A percentile compares a stretch with the other conserved stretches of the same genome.
Conservation (phyloP, 53 echinoderm and acorn worm genomes). For the Patiria pectinifera region DNA sequence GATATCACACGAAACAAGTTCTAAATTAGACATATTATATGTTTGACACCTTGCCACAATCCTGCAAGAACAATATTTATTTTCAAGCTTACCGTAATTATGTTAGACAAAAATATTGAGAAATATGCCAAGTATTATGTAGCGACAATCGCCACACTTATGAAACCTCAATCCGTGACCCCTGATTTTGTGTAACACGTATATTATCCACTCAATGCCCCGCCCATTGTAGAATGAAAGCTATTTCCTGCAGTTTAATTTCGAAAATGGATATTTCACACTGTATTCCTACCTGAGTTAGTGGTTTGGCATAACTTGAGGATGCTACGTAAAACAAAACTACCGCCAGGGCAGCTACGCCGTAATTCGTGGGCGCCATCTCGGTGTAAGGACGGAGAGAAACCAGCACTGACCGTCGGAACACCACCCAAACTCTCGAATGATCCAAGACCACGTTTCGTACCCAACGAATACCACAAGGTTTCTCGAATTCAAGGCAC, state of each 20-base stretch:
- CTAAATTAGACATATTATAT: no score
- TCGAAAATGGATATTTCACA: neutral
- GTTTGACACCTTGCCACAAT: no score
- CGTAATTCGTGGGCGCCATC: neutral
- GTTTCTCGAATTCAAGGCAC: conserved; percentile 27
- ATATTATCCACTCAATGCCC: neutral
- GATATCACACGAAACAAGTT: no score
- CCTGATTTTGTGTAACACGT: neutral
- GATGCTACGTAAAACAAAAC: neutral
- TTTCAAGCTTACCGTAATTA: no score
- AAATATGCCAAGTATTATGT: neutral
- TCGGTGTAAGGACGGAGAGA: conserved; percentile 10
- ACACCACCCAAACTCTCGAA: neutral
- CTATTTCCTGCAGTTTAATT: neutral
- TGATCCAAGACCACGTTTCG: neutral
- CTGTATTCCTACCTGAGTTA: conserved; percentile 25
- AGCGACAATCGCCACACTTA: neutral
- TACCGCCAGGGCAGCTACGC: conserved; percentile 33
- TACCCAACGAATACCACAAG: neutral
- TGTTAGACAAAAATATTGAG: no score
- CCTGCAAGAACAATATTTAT: no score
- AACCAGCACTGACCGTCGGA: conserved; percentile 33
- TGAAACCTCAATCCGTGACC: neutral
- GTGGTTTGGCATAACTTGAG: conserved; percentile 33
- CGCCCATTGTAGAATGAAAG: neutral